These are phyloP conservation scores for Pristionchus mayeri DNA, from an alignment of 2,888 invertebrate species.

Conservation along the genomic window DNA sequence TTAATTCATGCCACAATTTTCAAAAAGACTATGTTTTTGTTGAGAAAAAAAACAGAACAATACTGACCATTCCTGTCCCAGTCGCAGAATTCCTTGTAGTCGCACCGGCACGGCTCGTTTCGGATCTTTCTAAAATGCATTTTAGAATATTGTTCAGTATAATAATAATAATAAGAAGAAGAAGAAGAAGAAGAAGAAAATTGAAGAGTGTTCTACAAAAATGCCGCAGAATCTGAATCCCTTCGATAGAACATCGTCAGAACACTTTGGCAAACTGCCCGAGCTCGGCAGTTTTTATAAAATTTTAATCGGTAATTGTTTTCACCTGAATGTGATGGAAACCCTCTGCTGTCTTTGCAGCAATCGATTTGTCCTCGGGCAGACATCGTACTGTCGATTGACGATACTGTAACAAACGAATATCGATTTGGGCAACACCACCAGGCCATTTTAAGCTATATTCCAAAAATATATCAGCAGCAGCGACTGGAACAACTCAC, in stretches of 20 bases:
- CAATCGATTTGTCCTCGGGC: slow-evolving; percentile 77
- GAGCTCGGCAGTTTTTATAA: not conserved
- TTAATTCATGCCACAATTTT: not conserved
- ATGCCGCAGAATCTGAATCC: no score
- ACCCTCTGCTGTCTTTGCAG: slow-evolving; percentile 72
- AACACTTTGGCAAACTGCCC: not conserved
- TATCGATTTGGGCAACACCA: no score
- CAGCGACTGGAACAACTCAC: no score
- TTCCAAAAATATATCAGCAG: no score
- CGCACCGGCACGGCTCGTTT: slow-evolving; percentile 70
- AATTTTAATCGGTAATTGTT: no score
- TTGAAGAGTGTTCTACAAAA: no score
- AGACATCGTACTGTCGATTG: slow-evolving; percentile 86
- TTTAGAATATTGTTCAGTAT: no score
- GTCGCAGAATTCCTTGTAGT: slow-evolving; percentile 72
- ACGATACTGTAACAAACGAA: slow-evolving; percentile 82
- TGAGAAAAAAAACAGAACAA: not conserved
- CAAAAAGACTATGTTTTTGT: not conserved
- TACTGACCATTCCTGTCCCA: slow-evolving; percentile 69
- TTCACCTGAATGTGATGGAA: slow-evolving; percentile 78
- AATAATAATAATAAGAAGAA: no score
- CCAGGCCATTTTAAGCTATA: no score
- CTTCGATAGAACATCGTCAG: not conserved
- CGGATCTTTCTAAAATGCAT: slow-evolving; percentile 75
- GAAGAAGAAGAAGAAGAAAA: no score